Conservation (phyloP, 23 tunicate genomes). For the Ascidia mentula region DNA sequence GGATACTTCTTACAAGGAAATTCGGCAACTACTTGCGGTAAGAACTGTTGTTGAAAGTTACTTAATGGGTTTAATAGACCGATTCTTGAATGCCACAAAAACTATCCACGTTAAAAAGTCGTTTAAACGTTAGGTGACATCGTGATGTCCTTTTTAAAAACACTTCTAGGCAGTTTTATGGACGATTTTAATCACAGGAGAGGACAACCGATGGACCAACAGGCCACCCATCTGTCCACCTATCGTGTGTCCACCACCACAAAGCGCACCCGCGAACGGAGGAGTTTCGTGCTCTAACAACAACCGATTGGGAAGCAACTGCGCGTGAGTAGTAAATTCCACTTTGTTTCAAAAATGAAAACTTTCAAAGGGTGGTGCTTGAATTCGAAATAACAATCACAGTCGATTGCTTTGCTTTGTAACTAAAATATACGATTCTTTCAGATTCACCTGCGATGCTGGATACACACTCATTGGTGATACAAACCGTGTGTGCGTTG, state of each 20-base stretch:
- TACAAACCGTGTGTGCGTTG: slow-evolving; percentile 25
- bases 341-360: too few species aligned
- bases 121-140: too few species aligned
- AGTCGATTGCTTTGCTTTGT: too few species aligned
- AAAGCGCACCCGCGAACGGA: slow-evolving; percentile 33
- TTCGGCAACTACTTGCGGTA: slow-evolving; percentile 9
- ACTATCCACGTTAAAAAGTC: too few species aligned
- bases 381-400: neutral
- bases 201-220: slow-evolving; percentile 32
- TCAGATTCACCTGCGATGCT: slow-evolving; percentile 25
- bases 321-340: slow-evolving; percentile 22
- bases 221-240: slow-evolving; percentile 31
- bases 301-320: slow-evolving; percentile 40
- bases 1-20: slow-evolving; percentile 25
- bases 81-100: too few species aligned
- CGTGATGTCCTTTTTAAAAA: too few species aligned
- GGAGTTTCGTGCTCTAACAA: slow-evolving; percentile 34
- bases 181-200: too few species aligned
- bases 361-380: too few species aligned
- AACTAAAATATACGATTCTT: neutral
- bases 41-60: too few species aligned
- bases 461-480: slow-evolving; percentile 33
- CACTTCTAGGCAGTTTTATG: too few species aligned
- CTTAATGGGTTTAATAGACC: too few species aligned
- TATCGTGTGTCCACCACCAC: slow-evolving; percentile 50